A percentile compares a stretch with the other conserved stretches of the same genome.
Conservation (phyloP, 2,888 invertebrate species). For the Creontiades dilutus region DNA sequence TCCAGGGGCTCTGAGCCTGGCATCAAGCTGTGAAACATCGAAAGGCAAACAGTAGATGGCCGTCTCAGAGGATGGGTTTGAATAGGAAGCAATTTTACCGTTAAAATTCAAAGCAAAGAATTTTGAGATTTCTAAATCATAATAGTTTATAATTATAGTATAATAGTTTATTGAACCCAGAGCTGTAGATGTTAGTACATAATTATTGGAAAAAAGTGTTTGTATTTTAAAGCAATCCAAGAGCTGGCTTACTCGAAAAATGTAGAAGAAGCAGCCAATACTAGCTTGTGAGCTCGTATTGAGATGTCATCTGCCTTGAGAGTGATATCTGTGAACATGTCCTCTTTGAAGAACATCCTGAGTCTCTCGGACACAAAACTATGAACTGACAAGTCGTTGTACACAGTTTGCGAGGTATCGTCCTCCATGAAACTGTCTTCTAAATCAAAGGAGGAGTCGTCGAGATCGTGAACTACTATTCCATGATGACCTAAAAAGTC, state of each 20-base stretch:
- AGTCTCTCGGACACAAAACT: conserved; percentile 43
- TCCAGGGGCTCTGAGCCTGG: no score
- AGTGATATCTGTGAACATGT: conserved; percentile 34
- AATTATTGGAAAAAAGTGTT: no score
- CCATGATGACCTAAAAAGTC: not conserved
- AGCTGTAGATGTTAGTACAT: no score
- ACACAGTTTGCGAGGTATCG: not conserved
- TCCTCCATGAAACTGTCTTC: not conserved
- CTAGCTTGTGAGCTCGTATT: conserved; percentile 37
- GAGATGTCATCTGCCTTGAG: not conserved
- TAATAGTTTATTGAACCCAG: no score
- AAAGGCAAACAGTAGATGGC: no score
- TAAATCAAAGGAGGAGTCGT: not conserved
- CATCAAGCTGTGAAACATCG: no score
- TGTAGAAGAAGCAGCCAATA: conserved; percentile 48
- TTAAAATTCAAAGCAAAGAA: no score
- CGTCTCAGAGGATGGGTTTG: no score
- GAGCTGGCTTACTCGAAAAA: conserved; percentile 42
- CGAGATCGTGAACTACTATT: not conserved
- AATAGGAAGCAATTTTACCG: no score
- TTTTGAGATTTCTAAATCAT: no score
- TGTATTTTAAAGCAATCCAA: not conserved
- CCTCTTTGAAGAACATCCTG: conserved; percentile 39
- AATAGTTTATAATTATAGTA: no score
- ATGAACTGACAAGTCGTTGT: conserved; percentile 46